These are phyloP conservation scores for Habropoda laboriosa DNA, from an alignment of 1,140 invertebrate species.

Conservation along the genomic window DNA sequence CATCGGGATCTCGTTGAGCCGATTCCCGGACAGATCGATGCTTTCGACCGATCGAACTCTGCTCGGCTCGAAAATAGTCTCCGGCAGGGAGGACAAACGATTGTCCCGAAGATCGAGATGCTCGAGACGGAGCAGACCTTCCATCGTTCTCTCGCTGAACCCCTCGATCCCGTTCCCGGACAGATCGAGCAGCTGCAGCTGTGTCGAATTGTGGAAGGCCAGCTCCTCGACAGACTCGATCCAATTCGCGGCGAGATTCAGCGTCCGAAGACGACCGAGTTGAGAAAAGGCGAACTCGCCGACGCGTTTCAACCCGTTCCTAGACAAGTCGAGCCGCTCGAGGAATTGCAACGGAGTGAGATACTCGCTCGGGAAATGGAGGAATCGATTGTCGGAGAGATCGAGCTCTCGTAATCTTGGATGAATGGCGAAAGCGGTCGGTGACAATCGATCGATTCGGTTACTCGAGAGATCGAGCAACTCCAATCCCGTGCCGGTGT, in stretches of 20 bases:
- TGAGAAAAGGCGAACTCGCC: conserved; percentile 93
- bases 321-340: conserved; percentile 88
- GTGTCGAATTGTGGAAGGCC: conserved; percentile 94
- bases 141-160: conserved; percentile 90
- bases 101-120: conserved; percentile 89
- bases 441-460: conserved; percentile 87
- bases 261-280: conserved; percentile 86
- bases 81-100: conserved; percentile 87
- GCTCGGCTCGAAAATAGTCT: conserved; percentile 91
- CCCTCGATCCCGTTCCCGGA: conserved; percentile 88
- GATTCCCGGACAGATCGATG: conserved; percentile 90
- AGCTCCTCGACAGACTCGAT: conserved; percentile 91
- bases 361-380: conserved; percentile 91
- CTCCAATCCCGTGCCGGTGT: conserved; percentile 89
- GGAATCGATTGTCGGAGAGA: conserved; percentile 89
- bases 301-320: conserved; percentile 89
- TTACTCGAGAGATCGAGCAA: conserved; percentile 91
- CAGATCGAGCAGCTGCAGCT: conserved; percentile 89
- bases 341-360: conserved; percentile 89
- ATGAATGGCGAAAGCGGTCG: conserved; percentile 91
- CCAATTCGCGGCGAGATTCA: conserved; percentile 88
- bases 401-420: conserved; percentile 87
- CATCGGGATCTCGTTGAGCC: conserved; percentile 89
- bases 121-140: conserved; percentile 90
- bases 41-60: conserved; percentile 90